phyloP scores from a whole-genome alignment of 2,113 vertebrate species.

The Rutilus rutilus region DNA sequence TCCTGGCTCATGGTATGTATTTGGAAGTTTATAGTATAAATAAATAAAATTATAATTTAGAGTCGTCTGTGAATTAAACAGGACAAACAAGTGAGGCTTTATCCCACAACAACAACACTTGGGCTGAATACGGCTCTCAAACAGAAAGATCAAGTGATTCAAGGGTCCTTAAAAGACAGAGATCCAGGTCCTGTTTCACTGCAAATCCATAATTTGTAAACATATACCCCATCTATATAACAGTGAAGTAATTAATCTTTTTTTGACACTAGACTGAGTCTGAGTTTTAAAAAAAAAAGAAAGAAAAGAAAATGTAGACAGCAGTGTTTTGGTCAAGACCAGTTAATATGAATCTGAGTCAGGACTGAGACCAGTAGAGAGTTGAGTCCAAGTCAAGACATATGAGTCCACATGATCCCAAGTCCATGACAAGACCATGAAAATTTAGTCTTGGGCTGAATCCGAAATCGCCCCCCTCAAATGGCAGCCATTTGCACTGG shows the following conservation, averaged over 20 bases:
- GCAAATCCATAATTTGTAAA: conserved; percentile 22
- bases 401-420: not conserved
- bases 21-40: too few relatives aligned
- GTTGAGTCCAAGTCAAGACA: not conserved
- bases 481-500: too few relatives aligned
- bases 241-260: not conserved
- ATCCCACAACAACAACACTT: conserved; percentile 41
- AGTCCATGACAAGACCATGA: not conserved
- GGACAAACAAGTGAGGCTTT: not conserved
- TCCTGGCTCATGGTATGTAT: too few relatives aligned
- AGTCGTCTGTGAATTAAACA: conserved; percentile 1
- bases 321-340: not conserved
- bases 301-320: not conserved
- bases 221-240: not conserved
- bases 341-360: not conserved
- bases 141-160: conserved; percentile 22
- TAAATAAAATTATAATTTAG: too few relatives aligned
- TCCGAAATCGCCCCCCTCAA: too few relatives aligned
- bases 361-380: not conserved
- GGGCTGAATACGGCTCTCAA: not conserved
- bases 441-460: not conserved
- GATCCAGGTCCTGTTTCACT: not conserved
- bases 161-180: conserved; percentile 23
- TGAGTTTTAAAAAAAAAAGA: not conserved
- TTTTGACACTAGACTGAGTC: not conserved